Percentiles rank a stretch among this genome's conserved stretches.
Conservation (phyloP, 1,140 invertebrate genomes). For the Nautilus pompilius region DNA sequence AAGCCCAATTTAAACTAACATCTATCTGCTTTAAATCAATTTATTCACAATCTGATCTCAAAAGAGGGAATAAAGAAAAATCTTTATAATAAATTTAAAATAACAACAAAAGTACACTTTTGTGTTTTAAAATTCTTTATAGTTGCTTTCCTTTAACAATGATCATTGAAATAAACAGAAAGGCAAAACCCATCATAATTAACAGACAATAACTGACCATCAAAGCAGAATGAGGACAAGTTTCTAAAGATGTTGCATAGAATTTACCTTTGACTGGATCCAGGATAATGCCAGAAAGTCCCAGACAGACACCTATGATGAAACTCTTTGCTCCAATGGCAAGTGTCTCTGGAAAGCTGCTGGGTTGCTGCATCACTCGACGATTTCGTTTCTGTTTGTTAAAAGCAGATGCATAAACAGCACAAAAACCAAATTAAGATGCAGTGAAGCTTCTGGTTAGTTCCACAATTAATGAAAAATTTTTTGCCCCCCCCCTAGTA, state of each 20-base stretch:
- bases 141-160: no score
- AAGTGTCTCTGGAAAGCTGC: slow-evolving; percentile 62
- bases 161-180: no score
- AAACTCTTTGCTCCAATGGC: slow-evolving; percentile 62
- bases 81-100: not conserved
- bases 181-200: no score
- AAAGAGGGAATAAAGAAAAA: not conserved
- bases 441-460: no score
- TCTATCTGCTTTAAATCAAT: no score
- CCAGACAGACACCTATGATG: slow-evolving; percentile 66
- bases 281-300: slow-evolving; percentile 67
- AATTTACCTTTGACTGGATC: slow-evolving; percentile 66
- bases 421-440: no score
- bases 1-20: no score
- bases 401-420: not conserved
- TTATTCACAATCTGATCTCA: no score
- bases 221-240: no score
- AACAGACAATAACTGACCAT: no score
- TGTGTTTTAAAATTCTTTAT: not conserved
- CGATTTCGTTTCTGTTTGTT: slow-evolving; percentile 58
- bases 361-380: slow-evolving; percentile 57
- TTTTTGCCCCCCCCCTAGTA: no score
- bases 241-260: not conserved
- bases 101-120: not conserved
- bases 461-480: no score